Conservation (phyloP, 2,888 invertebrate species). For the Teleogryllus oceanicus region DNA sequence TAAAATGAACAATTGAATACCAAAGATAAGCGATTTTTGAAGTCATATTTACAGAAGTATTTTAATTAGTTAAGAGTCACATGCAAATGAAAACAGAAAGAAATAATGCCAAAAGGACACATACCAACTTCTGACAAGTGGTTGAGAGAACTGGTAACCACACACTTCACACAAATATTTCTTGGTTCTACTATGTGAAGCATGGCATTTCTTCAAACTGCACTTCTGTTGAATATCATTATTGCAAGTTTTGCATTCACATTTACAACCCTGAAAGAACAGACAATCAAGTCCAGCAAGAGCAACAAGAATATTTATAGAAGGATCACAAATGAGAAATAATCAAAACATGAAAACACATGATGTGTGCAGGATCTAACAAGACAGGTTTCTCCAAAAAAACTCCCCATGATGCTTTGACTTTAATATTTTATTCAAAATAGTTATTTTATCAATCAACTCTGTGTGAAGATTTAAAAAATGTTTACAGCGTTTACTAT, state of each 20-base stretch:
- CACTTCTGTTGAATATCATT: slow-evolving; percentile 45
- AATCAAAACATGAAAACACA: background rate
- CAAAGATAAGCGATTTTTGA: no score
- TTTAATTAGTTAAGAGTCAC: background rate
- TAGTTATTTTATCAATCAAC: no score
- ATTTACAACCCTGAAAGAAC: slow-evolving; percentile 27
- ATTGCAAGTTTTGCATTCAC: slow-evolving; percentile 42
- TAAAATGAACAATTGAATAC: no score
- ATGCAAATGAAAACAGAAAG: background rate
- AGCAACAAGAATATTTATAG: background rate
- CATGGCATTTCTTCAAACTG: slow-evolving; percentile 44
- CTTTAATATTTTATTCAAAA: no score
- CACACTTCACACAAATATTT: slow-evolving; percentile 40
- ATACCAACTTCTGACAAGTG: slow-evolving; percentile 40
- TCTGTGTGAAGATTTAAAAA: no score
- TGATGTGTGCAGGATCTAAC: no score
- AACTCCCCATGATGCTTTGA: no score
- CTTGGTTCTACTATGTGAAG: slow-evolving; percentile 43
- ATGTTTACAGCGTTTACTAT: no score
- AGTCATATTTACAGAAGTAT: no score
- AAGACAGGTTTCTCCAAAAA: no score
- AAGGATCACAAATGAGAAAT: background rate
- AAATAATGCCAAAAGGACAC: background rate
- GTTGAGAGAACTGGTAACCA: slow-evolving; percentile 43
- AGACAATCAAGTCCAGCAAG: background rate